Evolutionary conservation across 2,888 invertebrate species (phyloP), one percentile per base, ranked within the genome.

Genomic region (Polia nebulosa): DNA sequence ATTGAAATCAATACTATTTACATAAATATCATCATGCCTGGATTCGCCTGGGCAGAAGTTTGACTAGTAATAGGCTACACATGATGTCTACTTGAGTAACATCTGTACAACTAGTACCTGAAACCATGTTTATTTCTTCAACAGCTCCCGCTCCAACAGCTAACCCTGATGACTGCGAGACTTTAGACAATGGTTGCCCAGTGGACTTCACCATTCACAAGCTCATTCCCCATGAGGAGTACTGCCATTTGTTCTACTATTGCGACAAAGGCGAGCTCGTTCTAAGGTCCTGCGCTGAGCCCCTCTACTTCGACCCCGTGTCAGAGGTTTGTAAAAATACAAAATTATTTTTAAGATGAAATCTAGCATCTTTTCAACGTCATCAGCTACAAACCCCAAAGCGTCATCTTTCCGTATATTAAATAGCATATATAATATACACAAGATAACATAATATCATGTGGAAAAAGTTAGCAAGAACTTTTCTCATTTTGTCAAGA

Each of bases 141-240:
- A 61, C 86, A 0, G 74, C 0, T 41, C 17, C 78, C 55, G 66
- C 79, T 0, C 58, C 81, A 1, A 66, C 71, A 36, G 58, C 71
- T 20, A 29, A 44, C 15, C n/a, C 36, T 11, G 75, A 25, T 0
- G 34, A 64, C 20, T 34, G 61, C 25, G 52, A 56, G 20, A 15
- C 3, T 4, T 22, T 77, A 9, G 61, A 55, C n/a, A 82, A 82
- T n/a, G 83, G 81, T 1, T 82, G 81, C 8, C 81, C 81, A 0
- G 71, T 69, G 1, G 69, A 82, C 41, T 58, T 72, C 8, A 11
- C 9, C 8, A 20, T 82, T 2, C 55, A 72, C n/a, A 34, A 69
- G 20, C 66, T 76, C 0, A 53, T 81, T 0, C 78, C 82, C 2
- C 80, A 82, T 4, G 81, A 81, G 17, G 60, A 55, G 0, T 68